Evolutionary conservation across 1,140 invertebrate species (phyloP).

Genomic region (Metopolophium dirhodum): DNA sequence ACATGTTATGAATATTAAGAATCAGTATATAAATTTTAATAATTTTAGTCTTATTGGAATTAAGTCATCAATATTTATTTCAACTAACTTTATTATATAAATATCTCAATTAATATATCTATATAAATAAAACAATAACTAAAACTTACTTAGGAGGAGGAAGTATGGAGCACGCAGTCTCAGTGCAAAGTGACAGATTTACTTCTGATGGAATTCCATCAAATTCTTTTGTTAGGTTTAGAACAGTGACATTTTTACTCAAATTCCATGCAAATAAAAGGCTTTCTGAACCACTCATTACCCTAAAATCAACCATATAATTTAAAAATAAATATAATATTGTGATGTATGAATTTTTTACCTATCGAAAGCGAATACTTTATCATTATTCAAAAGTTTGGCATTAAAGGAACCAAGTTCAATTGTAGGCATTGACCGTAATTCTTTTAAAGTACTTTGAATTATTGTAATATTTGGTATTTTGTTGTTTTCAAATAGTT

Average conservation of each 20-base stretch:
- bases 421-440: constrained; percentile 30
- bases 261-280: constrained; percentile 47
- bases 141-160: constrained; percentile 44
- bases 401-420: constrained; percentile 50
- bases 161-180: constrained; percentile 39
- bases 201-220: constrained; percentile 10
- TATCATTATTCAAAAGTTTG: constrained; percentile 47
- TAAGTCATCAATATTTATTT: not conserved
- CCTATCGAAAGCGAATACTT: constrained; percentile 44
- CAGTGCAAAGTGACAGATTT: constrained; percentile 41
- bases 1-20: not conserved
- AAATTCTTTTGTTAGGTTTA: constrained; percentile 9
- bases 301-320: constrained; percentile 15
- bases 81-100: not conserved
- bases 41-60: not conserved
- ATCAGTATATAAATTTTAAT: not conserved
- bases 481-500: constrained; percentile 26
- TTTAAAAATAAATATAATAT: not conserved
- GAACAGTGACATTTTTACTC: constrained; percentile 37
- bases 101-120: not conserved
- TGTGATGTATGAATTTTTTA: not conserved
- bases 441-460: constrained; percentile 31
- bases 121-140: not conserved
- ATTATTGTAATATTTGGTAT: constrained; percentile 47
- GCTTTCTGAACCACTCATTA: constrained; percentile 44